Evolutionary conservation across 1,140 invertebrate genomes (phyloP).

Genomic region (Ptiloglossa arizonensis): DNA sequence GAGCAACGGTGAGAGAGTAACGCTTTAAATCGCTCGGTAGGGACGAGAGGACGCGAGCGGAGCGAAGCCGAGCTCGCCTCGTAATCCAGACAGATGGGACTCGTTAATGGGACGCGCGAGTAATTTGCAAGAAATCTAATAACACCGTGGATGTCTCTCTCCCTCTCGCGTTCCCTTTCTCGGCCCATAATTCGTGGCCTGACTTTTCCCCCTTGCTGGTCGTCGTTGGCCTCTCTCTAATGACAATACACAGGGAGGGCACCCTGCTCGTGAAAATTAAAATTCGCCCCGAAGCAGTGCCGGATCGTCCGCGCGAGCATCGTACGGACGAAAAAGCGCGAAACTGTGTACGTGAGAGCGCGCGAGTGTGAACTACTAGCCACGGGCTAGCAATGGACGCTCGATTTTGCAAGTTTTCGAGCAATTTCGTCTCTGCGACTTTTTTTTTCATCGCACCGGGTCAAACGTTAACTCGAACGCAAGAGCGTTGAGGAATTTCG

Average conservation of each 20-base stretch:
- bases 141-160: conserved; percentile 61
- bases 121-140: conserved; percentile 78
- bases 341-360: conserved; percentile 1
- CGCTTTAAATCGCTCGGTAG: conserved; percentile 61
- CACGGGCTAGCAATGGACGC: not conserved
- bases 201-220: conserved; percentile 49
- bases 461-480: too few species aligned
- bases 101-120: conserved; percentile 75
- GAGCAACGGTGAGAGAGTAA: conserved; percentile 13
- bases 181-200: conserved; percentile 66
- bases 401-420: not conserved
- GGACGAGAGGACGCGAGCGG: conserved; percentile 35
- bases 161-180: conserved; percentile 2
- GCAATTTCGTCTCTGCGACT: not conserved
- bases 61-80: conserved; percentile 55
- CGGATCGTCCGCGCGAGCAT: not conserved
- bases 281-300: conserved; percentile 65
- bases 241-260: conserved; percentile 70
- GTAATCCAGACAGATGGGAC: conserved; percentile 76
- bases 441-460: too few species aligned
- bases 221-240: conserved; percentile 62
- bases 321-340: conserved; percentile 34
- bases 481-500: too few species aligned
- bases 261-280: conserved; percentile 70
- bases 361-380: not conserved